Evolutionary conservation across 2,113 vertebrate genomes (phyloP).

Genomic region (Petrocephalus zakoni): DNA sequence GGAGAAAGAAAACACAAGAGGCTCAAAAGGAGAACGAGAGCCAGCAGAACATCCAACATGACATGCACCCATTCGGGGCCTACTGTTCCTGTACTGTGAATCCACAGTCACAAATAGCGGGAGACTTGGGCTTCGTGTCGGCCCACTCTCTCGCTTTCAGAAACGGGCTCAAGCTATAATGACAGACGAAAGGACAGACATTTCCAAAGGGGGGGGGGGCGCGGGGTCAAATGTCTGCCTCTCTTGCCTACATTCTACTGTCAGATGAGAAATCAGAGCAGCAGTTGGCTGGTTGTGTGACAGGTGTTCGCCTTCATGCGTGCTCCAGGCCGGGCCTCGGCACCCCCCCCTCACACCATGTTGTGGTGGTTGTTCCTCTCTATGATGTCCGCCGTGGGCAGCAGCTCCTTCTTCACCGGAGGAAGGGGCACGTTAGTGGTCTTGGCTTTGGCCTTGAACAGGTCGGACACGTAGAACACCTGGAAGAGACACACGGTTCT

Average conservation of each 20-base stretch:
- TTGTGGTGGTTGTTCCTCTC: conserved; percentile 97
- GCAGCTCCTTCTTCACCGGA: conserved; percentile 87
- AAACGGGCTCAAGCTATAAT: conserved; percentile 54
- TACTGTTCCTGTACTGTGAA: conserved; percentile 26
- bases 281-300: conserved; percentile 70
- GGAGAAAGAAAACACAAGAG: not conserved
- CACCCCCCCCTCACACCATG: conserved; percentile 63
- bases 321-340: not conserved
- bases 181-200: conserved; percentile 43
- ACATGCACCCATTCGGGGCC: conserved; percentile 8
- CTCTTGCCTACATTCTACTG: conserved; percentile 99
- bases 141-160: not conserved
- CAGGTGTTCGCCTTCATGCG: conserved; percentile 25
- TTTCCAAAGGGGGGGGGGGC: conserved; percentile 35
- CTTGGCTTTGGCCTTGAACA: conserved; percentile 81
- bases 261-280: conserved; percentile 93
- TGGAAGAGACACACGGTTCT: conserved; percentile 40
- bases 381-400: conserved; percentile 89
- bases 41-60: conserved; percentile 57
- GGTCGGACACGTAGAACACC: conserved; percentile 93
- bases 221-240: conserved; percentile 49
- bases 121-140: conserved; percentile 27
- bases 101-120: conserved; percentile 62
- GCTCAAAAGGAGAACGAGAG: conserved; percentile 31
- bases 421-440: conserved; percentile 67